Conservation (phyloP, 2,113 vertebrate species). For the Aplodontia rufa region DNA sequence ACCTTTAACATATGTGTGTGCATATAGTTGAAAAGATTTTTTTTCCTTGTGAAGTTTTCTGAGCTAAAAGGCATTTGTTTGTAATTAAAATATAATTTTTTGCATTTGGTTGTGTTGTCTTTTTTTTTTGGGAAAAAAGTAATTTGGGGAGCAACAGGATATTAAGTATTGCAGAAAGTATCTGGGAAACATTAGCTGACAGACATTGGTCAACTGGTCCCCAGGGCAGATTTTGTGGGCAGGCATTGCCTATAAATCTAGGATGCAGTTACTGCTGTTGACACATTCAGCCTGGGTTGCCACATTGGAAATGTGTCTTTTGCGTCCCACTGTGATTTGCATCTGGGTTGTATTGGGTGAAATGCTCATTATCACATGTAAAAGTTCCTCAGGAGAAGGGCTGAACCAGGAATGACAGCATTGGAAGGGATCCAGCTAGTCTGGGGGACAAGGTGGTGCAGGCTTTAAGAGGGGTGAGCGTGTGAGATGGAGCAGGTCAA, state of each 20-base stretch:
- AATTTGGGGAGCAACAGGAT: not conserved
- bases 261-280: not conserved
- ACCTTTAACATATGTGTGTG: not conserved
- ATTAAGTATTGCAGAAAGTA: not conserved
- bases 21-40: not conserved
- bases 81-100: conserved; percentile 6
- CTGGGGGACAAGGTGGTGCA: not conserved
- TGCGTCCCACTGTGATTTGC: not conserved
- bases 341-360: not conserved
- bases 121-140: not conserved
- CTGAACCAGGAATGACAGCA: not conserved
- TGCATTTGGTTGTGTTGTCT: not conserved
- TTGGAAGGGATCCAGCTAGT: not conserved
- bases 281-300: not conserved
- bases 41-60: not conserved
- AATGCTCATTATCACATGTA: not conserved
- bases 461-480: not conserved
- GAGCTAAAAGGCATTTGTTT: not conserved
- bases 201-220: not conserved
- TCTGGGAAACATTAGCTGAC: not conserved
- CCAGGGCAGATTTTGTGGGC: not conserved
- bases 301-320: not conserved
- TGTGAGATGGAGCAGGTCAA: not conserved
- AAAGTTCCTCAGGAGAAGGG: not conserved
- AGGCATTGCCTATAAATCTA: not conserved